Evolutionary conservation across 2,797 vertebrate species (phyloP).

Genomic region (Amblyraja radiata): DNA sequence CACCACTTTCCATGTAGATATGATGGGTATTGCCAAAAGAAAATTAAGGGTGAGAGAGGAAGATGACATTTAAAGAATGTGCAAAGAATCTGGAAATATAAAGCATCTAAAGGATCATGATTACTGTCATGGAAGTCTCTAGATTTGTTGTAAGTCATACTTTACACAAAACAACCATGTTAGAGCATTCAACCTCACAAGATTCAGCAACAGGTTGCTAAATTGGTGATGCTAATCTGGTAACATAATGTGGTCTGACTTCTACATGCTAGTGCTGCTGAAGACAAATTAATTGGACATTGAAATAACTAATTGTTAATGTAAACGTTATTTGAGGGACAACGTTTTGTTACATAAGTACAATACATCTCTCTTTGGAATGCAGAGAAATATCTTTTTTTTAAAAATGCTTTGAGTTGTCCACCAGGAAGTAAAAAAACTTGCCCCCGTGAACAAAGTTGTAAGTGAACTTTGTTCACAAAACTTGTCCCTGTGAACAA

Average conservation of each 20-base stretch:
- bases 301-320: background rate
- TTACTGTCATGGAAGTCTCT: no score
- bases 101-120: no score
- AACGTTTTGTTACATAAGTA: background rate
- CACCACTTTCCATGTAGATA: no score
- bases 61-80: no score
- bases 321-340: background rate
- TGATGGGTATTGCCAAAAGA: no score
- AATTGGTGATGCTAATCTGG: no score
- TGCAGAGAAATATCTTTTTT: background rate
- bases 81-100: no score
- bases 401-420: background rate
- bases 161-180: no score
- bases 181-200: no score
- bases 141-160: no score
- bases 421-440: background rate
- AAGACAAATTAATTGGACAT: background rate
- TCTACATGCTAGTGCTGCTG: background rate
- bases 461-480: background rate
- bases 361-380: background rate
- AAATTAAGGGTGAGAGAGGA: no score
- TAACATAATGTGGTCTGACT: background rate
- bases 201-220: no score
- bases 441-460: background rate
- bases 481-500: background rate